Conservation (phyloP, 2,797 vertebrate species). For the Potorous gilbertii region DNA sequence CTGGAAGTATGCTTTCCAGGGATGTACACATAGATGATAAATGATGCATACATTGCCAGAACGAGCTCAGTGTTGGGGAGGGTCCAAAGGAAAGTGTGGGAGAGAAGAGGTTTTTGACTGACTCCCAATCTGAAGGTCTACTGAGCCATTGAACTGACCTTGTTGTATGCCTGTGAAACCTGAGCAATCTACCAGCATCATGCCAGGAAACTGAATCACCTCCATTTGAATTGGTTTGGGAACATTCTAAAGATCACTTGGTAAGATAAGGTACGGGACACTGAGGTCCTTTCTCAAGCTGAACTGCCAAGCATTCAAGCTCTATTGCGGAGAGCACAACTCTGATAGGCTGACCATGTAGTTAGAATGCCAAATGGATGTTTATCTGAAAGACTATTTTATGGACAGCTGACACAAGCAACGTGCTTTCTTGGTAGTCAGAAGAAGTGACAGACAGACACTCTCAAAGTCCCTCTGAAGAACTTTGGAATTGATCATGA, state of each 20-base stretch:
- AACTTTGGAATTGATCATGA: neutral
- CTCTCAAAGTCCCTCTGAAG: neutral
- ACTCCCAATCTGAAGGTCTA: neutral
- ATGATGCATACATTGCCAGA: neutral
- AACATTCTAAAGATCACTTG: neutral
- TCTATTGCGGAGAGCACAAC: neutral
- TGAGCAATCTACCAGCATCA: no score
- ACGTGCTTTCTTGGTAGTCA: no score
- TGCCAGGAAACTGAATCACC: neutral
- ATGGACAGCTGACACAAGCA: neutral
- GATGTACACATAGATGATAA: neutral
- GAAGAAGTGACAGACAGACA: neutral
- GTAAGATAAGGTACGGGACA: neutral
- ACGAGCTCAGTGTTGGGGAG: neutral
- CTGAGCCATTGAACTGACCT: neutral
- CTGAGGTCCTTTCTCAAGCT: neutral
- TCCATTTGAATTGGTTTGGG: neutral
- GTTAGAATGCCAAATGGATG: neutral
- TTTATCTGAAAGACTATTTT: neutral
- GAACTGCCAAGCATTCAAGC: neutral
- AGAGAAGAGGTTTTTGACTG: neutral
- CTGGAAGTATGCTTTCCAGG: neutral
- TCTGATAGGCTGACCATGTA: neutral
- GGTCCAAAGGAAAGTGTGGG: neutral
- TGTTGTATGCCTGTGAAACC: neutral